Percentiles rank a stretch among this genome's conserved stretches.
phyloP scores from a whole-genome alignment of 2,113 vertebrate species.

The Micronycteris hirsuta region DNA sequence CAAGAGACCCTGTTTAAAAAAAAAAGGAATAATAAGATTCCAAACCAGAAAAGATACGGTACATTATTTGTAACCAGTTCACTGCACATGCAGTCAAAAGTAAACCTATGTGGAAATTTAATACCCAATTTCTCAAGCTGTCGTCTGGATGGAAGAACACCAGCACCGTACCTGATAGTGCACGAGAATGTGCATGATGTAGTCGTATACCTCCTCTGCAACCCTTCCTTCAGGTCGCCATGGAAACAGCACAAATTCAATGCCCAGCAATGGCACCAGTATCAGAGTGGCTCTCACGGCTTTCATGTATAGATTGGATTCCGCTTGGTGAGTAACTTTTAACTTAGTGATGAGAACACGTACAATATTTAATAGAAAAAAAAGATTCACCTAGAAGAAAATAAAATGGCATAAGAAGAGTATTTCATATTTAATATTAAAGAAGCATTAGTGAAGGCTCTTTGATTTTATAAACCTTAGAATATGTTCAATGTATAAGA shows the following conservation, averaged over 20 bases:
- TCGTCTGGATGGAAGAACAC: background rate
- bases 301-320: slow-evolving; percentile 99
- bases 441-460: background rate
- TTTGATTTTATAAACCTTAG: background rate
- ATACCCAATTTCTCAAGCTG: background rate
- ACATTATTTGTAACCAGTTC: background rate
- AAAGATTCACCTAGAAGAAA: slow-evolving; percentile 91
- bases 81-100: background rate
- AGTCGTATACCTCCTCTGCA: slow-evolving; percentile 94
- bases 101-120: background rate
- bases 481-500: background rate
- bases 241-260: slow-evolving; percentile 94
- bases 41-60: background rate
- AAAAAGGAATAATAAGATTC: background rate
- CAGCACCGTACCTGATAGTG: slow-evolving; percentile 90
- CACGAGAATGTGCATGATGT: slow-evolving; percentile 96
- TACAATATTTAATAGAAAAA: slow-evolving; percentile 97
- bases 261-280: slow-evolving; percentile 94
- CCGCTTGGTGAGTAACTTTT: slow-evolving; percentile 96
- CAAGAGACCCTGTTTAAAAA: slow-evolving; percentile 89
- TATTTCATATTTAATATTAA: background rate
- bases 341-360: slow-evolving; percentile 98
- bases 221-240: slow-evolving; percentile 90
- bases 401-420: fast-evolving
- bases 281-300: slow-evolving; percentile 97